phyloP scores from a whole-genome alignment of 2,888 invertebrate species.

The Podabrus alpinus region DNA sequence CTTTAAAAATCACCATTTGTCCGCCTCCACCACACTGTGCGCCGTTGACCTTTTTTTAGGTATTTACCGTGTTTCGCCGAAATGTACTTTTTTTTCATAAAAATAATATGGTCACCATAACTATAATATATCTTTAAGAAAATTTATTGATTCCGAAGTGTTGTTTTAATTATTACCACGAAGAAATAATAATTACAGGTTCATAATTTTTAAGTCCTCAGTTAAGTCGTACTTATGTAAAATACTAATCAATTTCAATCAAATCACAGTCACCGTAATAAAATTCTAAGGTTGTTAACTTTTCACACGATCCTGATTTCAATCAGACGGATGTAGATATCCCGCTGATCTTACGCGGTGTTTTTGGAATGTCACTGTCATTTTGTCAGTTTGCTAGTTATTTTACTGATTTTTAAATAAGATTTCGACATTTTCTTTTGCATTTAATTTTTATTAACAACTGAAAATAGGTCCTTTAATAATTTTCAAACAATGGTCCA shows the following conservation, averaged over 20 bases:
- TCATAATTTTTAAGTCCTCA: not conserved
- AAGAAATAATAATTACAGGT: not conserved
- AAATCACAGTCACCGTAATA: slow-evolving; percentile 29
- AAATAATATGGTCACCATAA: no score
- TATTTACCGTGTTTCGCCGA: no score
- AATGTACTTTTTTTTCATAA: no score
- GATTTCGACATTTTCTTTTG: slow-evolving; percentile 16
- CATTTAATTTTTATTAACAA: slow-evolving; percentile 13
- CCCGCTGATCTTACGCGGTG: slow-evolving; percentile 27
- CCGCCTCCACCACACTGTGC: no score
- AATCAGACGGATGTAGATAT: slow-evolving; percentile 26
- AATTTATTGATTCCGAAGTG: no score
- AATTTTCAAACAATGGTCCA: slow-evolving; percentile 16
- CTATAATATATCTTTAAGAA: no score
- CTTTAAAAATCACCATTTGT: no score
- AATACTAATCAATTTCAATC: slow-evolving; percentile 32
- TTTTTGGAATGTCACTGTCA: slow-evolving; percentile 30
- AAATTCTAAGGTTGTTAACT: slow-evolving; percentile 32
- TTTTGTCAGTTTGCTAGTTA: slow-evolving; percentile 20
- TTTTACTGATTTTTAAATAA: slow-evolving; percentile 9
- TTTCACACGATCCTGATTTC: slow-evolving; percentile 33
- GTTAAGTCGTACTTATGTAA: slow-evolving; percentile 11
- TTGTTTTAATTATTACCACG: not conserved
- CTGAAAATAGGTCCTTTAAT: slow-evolving; percentile 8
- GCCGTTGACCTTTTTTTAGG: no score